phyloP scores from a whole-genome alignment of 2,888 invertebrate species.

The Drosophila merina region DNA sequence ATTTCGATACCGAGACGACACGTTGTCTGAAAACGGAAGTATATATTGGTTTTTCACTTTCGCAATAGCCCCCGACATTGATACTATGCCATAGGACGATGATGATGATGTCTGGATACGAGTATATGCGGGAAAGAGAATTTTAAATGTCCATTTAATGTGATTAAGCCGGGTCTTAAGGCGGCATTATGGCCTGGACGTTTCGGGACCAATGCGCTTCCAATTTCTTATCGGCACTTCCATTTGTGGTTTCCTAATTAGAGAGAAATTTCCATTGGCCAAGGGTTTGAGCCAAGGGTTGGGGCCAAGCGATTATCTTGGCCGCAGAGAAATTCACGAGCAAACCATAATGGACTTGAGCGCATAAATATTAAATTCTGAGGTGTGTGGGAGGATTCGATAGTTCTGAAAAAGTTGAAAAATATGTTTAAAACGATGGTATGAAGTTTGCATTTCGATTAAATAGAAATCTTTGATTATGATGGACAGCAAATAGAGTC shows the following conservation, averaged over 20 bases:
- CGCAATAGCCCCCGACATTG: slow-evolving; percentile 36
- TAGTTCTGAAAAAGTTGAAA: background rate
- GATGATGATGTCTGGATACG: slow-evolving; percentile 8
- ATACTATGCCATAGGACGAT: slow-evolving; percentile 32
- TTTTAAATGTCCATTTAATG: slow-evolving; percentile 69
- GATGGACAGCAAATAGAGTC: no score
- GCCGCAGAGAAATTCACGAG: slow-evolving; percentile 13
- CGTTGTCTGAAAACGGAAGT: slow-evolving; percentile 40
- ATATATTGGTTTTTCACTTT: slow-evolving; percentile 66
- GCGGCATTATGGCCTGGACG: slow-evolving; percentile 10
- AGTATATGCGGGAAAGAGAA: slow-evolving; percentile 54
- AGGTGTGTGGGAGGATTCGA: background rate
- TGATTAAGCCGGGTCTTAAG: slow-evolving; percentile 62
- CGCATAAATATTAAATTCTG: slow-evolving; percentile 8
- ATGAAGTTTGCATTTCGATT: background rate
- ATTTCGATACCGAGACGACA: background rate
- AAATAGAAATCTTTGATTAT: no score
- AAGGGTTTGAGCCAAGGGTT: background rate
- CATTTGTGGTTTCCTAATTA: slow-evolving; percentile 45
- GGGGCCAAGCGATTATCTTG: slow-evolving; percentile 38
- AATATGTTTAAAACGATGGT: background rate
- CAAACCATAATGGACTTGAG: slow-evolving; percentile 27
- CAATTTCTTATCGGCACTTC: slow-evolving; percentile 43
- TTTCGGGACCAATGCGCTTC: slow-evolving; percentile 7
- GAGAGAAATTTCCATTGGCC: slow-evolving; percentile 7